Evolutionary conservation across 2,797 vertebrate genomes (phyloP).

Genomic region (Sorex maritimensis): DNA sequence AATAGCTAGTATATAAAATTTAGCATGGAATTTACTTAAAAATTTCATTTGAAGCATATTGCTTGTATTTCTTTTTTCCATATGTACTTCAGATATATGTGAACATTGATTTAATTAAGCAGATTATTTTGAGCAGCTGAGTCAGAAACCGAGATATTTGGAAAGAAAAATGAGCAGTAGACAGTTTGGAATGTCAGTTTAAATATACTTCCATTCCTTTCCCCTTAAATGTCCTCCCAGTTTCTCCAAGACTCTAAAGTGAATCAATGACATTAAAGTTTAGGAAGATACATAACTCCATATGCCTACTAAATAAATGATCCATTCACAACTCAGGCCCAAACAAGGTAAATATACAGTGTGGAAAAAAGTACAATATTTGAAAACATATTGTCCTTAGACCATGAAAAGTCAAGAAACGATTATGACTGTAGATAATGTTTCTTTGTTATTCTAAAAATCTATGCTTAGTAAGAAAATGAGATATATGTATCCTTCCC

Average conservation of each 20-base stretch:
- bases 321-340: background rate
- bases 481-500: background rate
- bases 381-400: background rate
- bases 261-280: background rate
- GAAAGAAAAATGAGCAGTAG: slow-evolving; percentile 71
- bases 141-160: slow-evolving; percentile 76
- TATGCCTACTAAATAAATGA: background rate
- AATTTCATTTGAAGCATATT: slow-evolving; percentile 72
- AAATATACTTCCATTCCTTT: slow-evolving; percentile 62
- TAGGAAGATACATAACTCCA: background rate
- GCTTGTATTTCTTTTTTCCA: slow-evolving; percentile 76
- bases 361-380: slow-evolving; percentile 10
- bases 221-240: slow-evolving; percentile 40
- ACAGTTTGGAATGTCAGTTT: slow-evolving; percentile 66
- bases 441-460: slow-evolving; percentile 36
- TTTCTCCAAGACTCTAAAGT: slow-evolving; percentile 22
- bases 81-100: slow-evolving; percentile 71
- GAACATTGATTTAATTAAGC: slow-evolving; percentile 81
- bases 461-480: background rate
- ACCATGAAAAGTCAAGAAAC: background rate
- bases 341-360: background rate
- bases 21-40: slow-evolving; percentile 60
- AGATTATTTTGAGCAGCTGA: slow-evolving; percentile 79
- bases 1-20: slow-evolving; percentile 46
- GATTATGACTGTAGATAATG: background rate